Evolutionary conservation across 2,113 vertebrate genomes (phyloP), one percentile per base, ranked within the genome.

Genomic region (Tachysurus fulvidraco): DNA sequence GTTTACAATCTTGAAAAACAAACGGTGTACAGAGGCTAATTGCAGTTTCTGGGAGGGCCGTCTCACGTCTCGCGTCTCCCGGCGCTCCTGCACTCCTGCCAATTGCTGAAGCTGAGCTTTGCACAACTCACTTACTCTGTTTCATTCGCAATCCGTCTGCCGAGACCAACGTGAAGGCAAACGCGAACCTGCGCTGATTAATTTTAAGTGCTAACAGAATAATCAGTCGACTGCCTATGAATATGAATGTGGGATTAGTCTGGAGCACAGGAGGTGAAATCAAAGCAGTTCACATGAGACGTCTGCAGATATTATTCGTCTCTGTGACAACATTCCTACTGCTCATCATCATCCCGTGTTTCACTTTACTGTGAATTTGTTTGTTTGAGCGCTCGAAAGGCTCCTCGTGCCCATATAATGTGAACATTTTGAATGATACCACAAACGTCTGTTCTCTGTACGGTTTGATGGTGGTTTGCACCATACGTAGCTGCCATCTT

Each of bases 171-270:
- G 44, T n/a, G 41, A 69, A 90, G 73, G 78, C 64, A 78, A 87
- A 87, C 83, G 67, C 57, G 44, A 57, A 12, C 81, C 71, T 25
- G 57, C 57, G 44, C 57, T 85, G 85, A 85, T 85, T 85, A 62
- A 81, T 88, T 85, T 85, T 76, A 85, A 36, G n/a, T 59, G 81
- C 81, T 84, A 67, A 85, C 76, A n/a, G n/a, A 65, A 87, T 83
- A 83, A 90, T 83, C 85, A 87, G 80, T 25, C 78, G 79, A 71
- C 83, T 80, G 50, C 30, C n/a, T 14, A 36, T 69, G 64, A 67
- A 88, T 87, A 83, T 65, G 46, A 83, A 85, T 85, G 62, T 52
- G 54, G 52, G 81, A 55, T 83, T 36, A 73, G 60, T 88, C 71
- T 84, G 55, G 6, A 41, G 50, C 7, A 21, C 28, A 44, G 69